Evolutionary conservation across 2,888 invertebrate species (phyloP).

Genomic region (Apoda limacodes): DNA sequence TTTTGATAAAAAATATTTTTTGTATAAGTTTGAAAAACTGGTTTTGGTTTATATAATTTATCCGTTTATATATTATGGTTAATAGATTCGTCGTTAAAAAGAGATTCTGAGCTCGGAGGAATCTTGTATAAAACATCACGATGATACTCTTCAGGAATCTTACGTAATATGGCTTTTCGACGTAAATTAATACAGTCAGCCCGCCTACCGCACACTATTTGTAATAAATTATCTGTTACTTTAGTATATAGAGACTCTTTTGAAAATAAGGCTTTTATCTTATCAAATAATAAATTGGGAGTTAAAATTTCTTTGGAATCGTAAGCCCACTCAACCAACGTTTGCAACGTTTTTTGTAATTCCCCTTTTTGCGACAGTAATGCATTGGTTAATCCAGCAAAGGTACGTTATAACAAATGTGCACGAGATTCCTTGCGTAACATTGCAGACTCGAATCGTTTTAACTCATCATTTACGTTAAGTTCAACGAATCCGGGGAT

Average conservation of each 20-base stretch:
- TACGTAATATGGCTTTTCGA: constrained; percentile 4
- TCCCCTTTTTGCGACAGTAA: no score
- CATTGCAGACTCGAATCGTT: no score
- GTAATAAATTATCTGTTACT: constrained; percentile 9
- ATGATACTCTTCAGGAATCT: constrained; percentile 11
- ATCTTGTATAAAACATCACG: constrained; percentile 8
- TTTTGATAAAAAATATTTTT: constrained; percentile 1
- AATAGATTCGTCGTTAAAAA: constrained; percentile 8
- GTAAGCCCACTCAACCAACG: constrained; percentile 5
- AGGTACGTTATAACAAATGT: no score
- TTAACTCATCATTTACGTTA: no score
- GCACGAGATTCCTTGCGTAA: constrained; percentile 8
- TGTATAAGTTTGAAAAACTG: not conserved
- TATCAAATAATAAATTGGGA: constrained; percentile 6
- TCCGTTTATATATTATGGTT: constrained; percentile 7
- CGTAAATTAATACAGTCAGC: constrained; percentile 9
- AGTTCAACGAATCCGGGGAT: no score
- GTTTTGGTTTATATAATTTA: constrained; percentile 1
- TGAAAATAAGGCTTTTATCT: constrained; percentile 7
- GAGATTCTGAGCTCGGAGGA: constrained; percentile 5
- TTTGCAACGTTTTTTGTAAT: constrained; percentile 5
- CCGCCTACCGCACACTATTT: constrained; percentile 12
- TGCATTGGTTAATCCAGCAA: no score
- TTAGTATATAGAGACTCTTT: constrained; percentile 7
- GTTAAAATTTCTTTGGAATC: constrained; percentile 4